Evolutionary conservation across 2,888 invertebrate species (phyloP).

Genomic region (Amblyjoppa proteus): DNA sequence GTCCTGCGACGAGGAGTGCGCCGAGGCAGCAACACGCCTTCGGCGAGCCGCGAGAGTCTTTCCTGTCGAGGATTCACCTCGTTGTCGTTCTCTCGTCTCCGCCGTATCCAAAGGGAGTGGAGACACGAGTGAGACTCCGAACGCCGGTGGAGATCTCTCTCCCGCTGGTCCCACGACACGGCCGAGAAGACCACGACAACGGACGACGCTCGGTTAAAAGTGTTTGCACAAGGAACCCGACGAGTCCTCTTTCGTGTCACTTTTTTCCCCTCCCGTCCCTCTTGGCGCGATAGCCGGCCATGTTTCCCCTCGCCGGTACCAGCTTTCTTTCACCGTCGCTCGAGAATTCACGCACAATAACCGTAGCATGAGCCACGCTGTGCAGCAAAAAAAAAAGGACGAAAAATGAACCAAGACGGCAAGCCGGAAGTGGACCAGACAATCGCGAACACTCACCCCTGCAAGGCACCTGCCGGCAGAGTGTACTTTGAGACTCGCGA

Average conservation of each 20-base stretch:
- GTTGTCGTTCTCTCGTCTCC: slow-evolving; percentile 46
- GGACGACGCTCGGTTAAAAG: slow-evolving; percentile 77
- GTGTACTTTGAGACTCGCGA: slow-evolving; percentile 12
- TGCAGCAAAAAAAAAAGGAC: slow-evolving; percentile 6
- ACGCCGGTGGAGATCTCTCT: slow-evolving; percentile 33
- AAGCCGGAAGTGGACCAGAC: slow-evolving; percentile 67
- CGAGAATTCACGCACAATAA: slow-evolving; percentile 54
- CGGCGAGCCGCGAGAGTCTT: slow-evolving; percentile 58
- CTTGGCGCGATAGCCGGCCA: slow-evolving; percentile 66
- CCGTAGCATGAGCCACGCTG: slow-evolving; percentile 35
- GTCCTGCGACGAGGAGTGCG: slow-evolving; percentile 41
- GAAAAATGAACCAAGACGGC: slow-evolving; percentile 9
- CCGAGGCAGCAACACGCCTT: slow-evolving; percentile 48
- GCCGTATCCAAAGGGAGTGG: slow-evolving; percentile 40
- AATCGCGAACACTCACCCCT: slow-evolving; percentile 56
- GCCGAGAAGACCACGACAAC: slow-evolving; percentile 46
- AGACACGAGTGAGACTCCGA: slow-evolving; percentile 48
- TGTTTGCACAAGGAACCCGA: slow-evolving; percentile 77
- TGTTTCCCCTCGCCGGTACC: slow-evolving; percentile 60
- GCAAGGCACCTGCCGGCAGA: slow-evolving; percentile 20
- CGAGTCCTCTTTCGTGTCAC: slow-evolving; percentile 70
- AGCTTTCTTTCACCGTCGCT: slow-evolving; percentile 61
- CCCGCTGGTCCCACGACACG: slow-evolving; percentile 48
- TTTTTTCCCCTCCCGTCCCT: slow-evolving; percentile 17
- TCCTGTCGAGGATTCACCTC: slow-evolving; percentile 59